A percentile compares a stretch with the other conserved stretches of the same genome.
These are phyloP conservation scores for Tetramorium alpestre DNA, from an alignment of 1,140 invertebrate species.

Conservation along the genomic window DNA sequence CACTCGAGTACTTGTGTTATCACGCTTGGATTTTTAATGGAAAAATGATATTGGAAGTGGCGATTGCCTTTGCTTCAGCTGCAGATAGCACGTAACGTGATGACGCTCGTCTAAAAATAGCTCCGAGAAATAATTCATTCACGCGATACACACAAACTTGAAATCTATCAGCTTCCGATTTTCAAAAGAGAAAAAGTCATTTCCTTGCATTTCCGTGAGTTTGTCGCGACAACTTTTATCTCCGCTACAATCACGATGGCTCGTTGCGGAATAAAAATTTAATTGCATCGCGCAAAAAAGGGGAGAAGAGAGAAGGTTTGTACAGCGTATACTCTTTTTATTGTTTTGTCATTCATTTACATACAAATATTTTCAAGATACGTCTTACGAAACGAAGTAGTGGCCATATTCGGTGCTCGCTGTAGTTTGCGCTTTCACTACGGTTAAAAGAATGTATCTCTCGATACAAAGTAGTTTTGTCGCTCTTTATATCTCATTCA, in stretches of 20 bases:
- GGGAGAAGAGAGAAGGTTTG: not conserved
- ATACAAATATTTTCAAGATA: constrained; percentile 84
- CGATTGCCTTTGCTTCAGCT: constrained; percentile 24
- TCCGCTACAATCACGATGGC: not conserved
- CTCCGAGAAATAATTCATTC: constrained; percentile 23
- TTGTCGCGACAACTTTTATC: not conserved
- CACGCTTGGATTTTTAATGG: not conserved
- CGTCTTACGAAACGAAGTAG: constrained; percentile 78
- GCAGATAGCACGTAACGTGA: constrained; percentile 11
- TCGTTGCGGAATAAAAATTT: not conserved
- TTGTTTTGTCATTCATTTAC: constrained; percentile 84
- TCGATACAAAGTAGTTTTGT: constrained; percentile 64
- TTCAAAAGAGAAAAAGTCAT: not conserved
- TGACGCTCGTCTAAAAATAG: constrained; percentile 44
- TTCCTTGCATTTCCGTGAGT: not conserved
- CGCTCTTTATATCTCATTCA: constrained; percentile 33
- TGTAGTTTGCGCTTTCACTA: constrained; percentile 61
- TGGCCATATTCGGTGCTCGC: constrained; percentile 69
- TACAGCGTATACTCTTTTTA: constrained; percentile 77
- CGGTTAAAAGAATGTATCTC: constrained; percentile 62
- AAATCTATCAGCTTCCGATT: constrained; percentile 14
- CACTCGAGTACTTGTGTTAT: not conserved
- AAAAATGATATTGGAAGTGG: not conserved
- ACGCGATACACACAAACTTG: not conserved
- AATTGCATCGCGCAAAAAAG: not conserved